Base-by-base conservation (phyloP, 1,140 invertebrate genomes). In the Atta texana region DNA sequence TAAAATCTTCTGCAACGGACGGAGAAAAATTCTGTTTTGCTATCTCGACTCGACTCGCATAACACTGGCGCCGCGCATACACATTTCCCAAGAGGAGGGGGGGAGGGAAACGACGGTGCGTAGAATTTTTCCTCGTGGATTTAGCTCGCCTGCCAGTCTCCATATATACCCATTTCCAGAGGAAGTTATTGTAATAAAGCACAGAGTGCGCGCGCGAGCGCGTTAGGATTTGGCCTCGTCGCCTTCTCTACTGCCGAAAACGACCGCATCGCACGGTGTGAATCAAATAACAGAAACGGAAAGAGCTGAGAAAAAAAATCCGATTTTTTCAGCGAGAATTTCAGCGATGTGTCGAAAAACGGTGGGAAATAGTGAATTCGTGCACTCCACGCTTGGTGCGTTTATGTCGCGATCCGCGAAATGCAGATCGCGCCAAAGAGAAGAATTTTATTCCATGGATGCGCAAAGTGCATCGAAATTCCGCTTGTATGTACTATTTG, bases 131-230 rank as follows among this genome's bases (percentile, higher is more conserved):
- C 74, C 74, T 78, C 59, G 21, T 53, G 82, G 61, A 85, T 85
- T 85, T 85, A 85, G 69, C n/a, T 44, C 74, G 72, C 82, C 59
- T 85, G 75, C 82, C 72, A 64, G 82, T 78, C 82, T 78, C 72
- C 82, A 55, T 85, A 78, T 78, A 85, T 85, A 77, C 31, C 59
- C 31, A 78, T 85, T 78, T 85, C 72, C 31, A 66, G 75, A 68
- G 82, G 28, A 85, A 85, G 82, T 85, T 85, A 85, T 85, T 85
- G 82, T 85, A 85, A 85, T 85, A 85, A 85, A 85, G 72, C 63
- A 85, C 57, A 51, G 71, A n/a, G 55, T 21, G 49, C 61, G 24
- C 24, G 72, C 61, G 51, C 31, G 31, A 31, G 31, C 61, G 34
- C 34, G 49, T 61, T 57, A 21, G 74, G 61, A 85, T 85, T 85